Base-by-base conservation (phyloP, 2,113 vertebrate species). In the Tachysurus fulvidraco region DNA sequence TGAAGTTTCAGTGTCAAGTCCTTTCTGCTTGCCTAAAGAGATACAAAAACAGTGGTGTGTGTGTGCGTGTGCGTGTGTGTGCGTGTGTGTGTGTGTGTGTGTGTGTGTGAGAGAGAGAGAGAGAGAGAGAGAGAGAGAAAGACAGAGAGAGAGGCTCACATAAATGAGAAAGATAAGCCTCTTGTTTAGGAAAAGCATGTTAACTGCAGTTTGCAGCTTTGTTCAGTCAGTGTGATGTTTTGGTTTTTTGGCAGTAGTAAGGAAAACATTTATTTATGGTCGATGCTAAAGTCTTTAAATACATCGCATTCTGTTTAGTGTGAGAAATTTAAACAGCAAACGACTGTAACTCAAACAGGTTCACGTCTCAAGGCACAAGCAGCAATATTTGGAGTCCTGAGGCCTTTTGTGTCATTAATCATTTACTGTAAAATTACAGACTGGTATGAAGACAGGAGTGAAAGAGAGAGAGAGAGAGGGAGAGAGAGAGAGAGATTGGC, bases 361-460 rank as follows among this genome's bases (percentile, higher is more conserved):
- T 36, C 19, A 52, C 78, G 64, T 86, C 81, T 46, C 60, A 36
- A 88, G 65, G 76, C 46, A 46, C 30, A 54, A 44, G 67, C 57
- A 36, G 46, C 41, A 78, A 85, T 76, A 64, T 90, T 83, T 90
- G 65, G 82, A 81, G 64, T 57, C 41, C 81, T 41, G 81, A 85
- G 81, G 82, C 73, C 55, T 84, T 90, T 64, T 84, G 81, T 78
- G 64, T 92, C 91, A 93, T 95, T 92, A 94, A 94, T 94, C 93
- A 92, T 89, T 80, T 87, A 83, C 62, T 55, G 73, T 88, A 78
- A 90, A 90, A 83, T 92, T 85, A 87, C 82, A 65, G 83, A 65
- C 59, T 44, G 91, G 88, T 87, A 59, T 79, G 64, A 65, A 79
- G 46, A 50, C 46, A 50, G n/a, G 44, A 92, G 92, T 93, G 94